These are phyloP conservation scores for Thymelicus sylvestris DNA, from an alignment of 2,888 invertebrate species.

Conservation along the genomic window DNA sequence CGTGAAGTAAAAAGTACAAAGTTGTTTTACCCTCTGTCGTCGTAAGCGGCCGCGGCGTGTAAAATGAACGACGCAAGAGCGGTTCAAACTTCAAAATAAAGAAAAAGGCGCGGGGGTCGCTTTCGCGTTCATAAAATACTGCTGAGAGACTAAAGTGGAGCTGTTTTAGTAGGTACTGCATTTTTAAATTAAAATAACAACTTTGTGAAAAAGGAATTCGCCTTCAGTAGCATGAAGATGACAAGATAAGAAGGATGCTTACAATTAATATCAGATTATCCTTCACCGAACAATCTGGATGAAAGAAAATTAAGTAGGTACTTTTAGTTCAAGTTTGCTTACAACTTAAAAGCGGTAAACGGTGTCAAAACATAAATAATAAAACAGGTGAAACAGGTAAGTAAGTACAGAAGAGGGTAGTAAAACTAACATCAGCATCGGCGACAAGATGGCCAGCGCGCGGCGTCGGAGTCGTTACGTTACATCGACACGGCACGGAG, in stretches of 20 bases:
- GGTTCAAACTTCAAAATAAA: slow-evolving; percentile 26
- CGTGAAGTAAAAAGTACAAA: slow-evolving; percentile 34
- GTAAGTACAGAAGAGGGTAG: too few species aligned
- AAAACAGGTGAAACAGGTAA: too few species aligned
- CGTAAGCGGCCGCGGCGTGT: slow-evolving; percentile 9
- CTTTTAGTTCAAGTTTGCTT: too few species aligned
- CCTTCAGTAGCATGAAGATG: not conserved
- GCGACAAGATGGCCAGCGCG: not conserved
- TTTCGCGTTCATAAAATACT: slow-evolving; percentile 24
- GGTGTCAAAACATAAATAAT: too few species aligned
- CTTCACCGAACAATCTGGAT: not conserved
- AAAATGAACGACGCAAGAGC: slow-evolving; percentile 31
- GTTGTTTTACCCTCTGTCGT: slow-evolving; percentile 10
- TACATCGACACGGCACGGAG: not conserved
- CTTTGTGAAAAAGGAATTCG: slow-evolving; percentile 17
- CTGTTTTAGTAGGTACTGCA: slow-evolving; percentile 24
- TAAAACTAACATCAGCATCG: not conserved
- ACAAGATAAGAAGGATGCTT: not conserved
- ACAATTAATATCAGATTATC: not conserved
- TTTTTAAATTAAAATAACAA: slow-evolving; percentile 30
- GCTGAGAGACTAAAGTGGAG: slow-evolving; percentile 30
- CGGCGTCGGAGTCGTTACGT: too few species aligned
- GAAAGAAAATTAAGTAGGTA: too few species aligned
- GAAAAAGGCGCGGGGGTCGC: slow-evolving; percentile 25
- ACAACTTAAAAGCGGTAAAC: too few species aligned